A percentile compares a stretch with the other conserved stretches of the same genome.
phyloP scores from a whole-genome alignment of 2,888 invertebrate genomes.

The Pachycephus smyrnensis region DNA sequence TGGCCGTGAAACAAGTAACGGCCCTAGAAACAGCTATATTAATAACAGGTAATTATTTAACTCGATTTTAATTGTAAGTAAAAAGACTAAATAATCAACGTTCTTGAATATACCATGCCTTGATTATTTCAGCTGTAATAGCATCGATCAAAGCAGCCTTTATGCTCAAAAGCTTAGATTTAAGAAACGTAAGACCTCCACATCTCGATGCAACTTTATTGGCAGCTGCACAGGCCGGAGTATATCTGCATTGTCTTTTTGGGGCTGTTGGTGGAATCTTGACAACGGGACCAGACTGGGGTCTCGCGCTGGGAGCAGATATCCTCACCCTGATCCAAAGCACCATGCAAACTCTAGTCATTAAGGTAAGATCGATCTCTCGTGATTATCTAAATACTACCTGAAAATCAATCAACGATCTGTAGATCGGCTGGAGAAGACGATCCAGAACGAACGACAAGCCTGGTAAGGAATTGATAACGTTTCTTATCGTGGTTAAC shows the following conservation, averaged over 20 bases:
- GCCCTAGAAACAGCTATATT: constrained; percentile 56
- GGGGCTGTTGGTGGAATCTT: constrained; percentile 81
- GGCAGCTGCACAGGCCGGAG: constrained; percentile 88
- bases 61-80: constrained; percentile 4
- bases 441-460: constrained; percentile 79
- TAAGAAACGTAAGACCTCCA: constrained; percentile 57
- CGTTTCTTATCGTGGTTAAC: constrained; percentile 84
- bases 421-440: constrained; percentile 75
- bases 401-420: constrained; percentile 16
- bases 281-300: constrained; percentile 69
- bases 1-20: constrained; percentile 60
- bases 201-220: constrained; percentile 83
- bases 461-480: constrained; percentile 87
- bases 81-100: neutral
- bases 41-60: constrained; percentile 43
- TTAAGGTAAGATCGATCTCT: constrained; percentile 62
- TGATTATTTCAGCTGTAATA: constrained; percentile 41
- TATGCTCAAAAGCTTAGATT: constrained; percentile 51
- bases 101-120: neutral
- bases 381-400: neutral
- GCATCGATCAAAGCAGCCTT: constrained; percentile 51
- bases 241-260: constrained; percentile 85
- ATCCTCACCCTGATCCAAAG: constrained; percentile 83
- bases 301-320: constrained; percentile 78
- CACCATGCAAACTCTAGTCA: constrained; percentile 82